Evolutionary conservation across 2,888 invertebrate genomes (phyloP).

Genomic region (Tridacna crocea): DNA sequence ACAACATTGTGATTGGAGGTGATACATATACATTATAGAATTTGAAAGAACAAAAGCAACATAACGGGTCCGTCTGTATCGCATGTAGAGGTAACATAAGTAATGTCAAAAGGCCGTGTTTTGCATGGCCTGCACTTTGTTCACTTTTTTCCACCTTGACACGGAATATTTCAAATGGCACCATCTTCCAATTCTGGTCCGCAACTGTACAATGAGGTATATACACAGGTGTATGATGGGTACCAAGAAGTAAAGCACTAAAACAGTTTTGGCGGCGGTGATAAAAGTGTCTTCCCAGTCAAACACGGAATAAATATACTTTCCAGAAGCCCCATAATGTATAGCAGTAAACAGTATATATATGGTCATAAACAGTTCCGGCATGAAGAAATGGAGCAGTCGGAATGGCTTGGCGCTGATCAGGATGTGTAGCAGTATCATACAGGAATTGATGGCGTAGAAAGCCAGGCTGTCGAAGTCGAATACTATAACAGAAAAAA

Average conservation of each 20-base stretch:
- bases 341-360: constrained; percentile 30
- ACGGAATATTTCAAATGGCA: constrained; percentile 28
- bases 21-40: no score
- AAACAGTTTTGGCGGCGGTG: constrained; percentile 20
- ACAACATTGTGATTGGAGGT: no score
- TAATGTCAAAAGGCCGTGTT: constrained; percentile 11
- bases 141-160: constrained; percentile 32
- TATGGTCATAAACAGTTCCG: constrained; percentile 23
- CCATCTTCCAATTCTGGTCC: constrained; percentile 30
- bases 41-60: no score
- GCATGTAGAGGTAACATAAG: no score
- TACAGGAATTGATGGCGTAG: constrained; percentile 25
- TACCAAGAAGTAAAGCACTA: constrained; percentile 28
- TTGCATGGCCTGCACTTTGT: constrained; percentile 27
- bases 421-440: constrained; percentile 34
- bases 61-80: no score
- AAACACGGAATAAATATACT: constrained; percentile 36
- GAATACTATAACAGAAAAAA: constrained; percentile 30
- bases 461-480: constrained; percentile 43
- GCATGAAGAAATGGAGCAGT: constrained; percentile 52
- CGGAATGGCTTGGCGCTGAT: constrained; percentile 49
- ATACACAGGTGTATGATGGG: constrained; percentile 43
- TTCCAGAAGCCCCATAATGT: constrained; percentile 8
- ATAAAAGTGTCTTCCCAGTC: constrained; percentile 43
- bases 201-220: constrained; percentile 38